Base-by-base conservation (phyloP, 2,113 vertebrate genomes). In the Muntiacus muntjak region DNA sequence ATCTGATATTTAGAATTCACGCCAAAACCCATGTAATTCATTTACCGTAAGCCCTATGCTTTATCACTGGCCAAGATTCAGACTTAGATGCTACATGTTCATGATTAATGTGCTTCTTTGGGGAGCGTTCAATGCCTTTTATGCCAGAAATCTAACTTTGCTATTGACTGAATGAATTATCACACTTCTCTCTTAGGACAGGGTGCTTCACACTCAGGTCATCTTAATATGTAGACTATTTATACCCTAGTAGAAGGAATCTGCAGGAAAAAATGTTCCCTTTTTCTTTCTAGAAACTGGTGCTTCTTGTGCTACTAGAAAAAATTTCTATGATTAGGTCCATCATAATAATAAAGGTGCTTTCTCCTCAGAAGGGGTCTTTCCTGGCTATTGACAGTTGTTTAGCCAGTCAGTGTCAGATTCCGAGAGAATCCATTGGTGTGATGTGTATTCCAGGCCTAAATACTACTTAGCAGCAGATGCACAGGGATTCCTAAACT, bases 401-500 rank as follows among this genome's bases (percentile, higher is more conserved):
- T 98, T 89, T 85, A 78, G 50, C 55, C 85, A 95, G 89, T 97
- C 83, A 43, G 92, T 89, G 88, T 97, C 95, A 98, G 76, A 76
- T 7, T 78, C 55, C 67, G 97, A 97, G 81, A 92, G 79, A 98
- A 96, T 97, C 52, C 94, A 57, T 76, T 96, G 89, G 76, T 95
- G 13, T 98, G 98, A 98, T 96, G 95, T 98, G 87, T 95, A 91
- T 93, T 98, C 95, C 16, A 97, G 96, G 91, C 96, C 98, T 54
- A 92, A 71, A 28, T 57, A 52, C 54, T 93, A 28, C 58, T 96
- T 95, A 98, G 60, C 2, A 0, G 89, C 97, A 97, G 97, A 96
- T 87, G 64, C 87, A 95, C 93, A 96, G 9, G 45, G 88, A 87
- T 98, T 98, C 94, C 91, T 95, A 98, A 98, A 96, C 1, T 2